Percentiles rank a stretch among this genome's conserved stretches.
Conservation (phyloP, 2,797 vertebrate species). For the Diceros bicornis region DNA sequence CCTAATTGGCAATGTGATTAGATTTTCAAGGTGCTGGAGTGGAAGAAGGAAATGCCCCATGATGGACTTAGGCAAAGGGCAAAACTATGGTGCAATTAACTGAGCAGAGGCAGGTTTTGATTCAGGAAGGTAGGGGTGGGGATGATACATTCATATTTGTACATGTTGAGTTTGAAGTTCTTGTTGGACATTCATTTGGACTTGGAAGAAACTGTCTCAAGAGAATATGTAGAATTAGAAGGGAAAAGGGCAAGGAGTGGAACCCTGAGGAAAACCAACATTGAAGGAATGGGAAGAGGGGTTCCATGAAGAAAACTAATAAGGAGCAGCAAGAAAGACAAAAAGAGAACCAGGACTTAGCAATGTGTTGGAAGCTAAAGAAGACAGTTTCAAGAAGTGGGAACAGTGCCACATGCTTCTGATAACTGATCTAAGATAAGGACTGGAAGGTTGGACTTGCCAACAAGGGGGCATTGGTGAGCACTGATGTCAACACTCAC, state of each 20-base stretch:
- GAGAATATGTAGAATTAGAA: background rate
- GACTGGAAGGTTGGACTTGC: background rate
- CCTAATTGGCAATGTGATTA: background rate
- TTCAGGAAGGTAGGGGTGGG: background rate
- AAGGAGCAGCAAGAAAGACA: background rate
- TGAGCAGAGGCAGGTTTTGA: background rate
- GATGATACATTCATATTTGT: background rate
- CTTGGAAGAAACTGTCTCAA: background rate
- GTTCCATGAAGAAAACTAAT: background rate
- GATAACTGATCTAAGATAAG: background rate
- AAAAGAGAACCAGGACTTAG: background rate
- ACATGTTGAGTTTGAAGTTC: background rate
- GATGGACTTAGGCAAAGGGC: background rate
- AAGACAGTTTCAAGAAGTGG: background rate
- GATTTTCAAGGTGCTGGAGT: background rate
- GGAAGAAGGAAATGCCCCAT: background rate
- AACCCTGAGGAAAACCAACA: background rate
- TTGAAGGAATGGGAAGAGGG: background rate
- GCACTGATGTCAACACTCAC: background rate
- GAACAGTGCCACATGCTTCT: background rate
- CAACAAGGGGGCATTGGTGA: background rate
- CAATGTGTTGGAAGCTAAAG: background rate
- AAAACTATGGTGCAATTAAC: background rate
- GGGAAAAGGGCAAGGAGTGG: background rate
- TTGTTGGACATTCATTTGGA: background rate